Evolutionary conservation across 2,888 invertebrate genomes (phyloP).

Genomic region (Nemapogon koenigi): DNA sequence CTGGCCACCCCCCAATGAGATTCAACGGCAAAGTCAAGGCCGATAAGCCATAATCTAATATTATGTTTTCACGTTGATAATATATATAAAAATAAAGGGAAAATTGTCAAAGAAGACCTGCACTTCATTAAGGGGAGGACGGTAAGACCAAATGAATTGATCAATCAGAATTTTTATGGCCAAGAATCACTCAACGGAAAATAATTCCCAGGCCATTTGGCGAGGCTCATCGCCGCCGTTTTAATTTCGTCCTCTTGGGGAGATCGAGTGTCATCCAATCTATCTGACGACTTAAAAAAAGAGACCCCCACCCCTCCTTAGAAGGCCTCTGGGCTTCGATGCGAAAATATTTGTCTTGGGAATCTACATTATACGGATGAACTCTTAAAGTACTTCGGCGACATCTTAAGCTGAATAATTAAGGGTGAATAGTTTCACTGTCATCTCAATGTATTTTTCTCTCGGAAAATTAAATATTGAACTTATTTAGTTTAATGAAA

Average conservation of each 20-base stretch:
- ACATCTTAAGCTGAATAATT: too few relatives aligned
- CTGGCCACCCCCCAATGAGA: too few relatives aligned
- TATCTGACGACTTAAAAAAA: conserved; percentile 56
- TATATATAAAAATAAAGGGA: conserved; percentile 2
- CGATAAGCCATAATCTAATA: too few relatives aligned
- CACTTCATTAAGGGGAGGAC: conserved; percentile 56
- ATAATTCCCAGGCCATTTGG: conserved; percentile 56
- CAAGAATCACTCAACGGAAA: conserved; percentile 63
- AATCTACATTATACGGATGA: conserved; percentile 4
- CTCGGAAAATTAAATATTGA: too few relatives aligned
- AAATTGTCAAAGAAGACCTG: conserved; percentile 26
- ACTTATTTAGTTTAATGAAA: too few relatives aligned
- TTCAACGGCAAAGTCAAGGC: too few relatives aligned
- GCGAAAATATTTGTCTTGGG: conserved; percentile 38
- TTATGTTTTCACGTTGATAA: too few relatives aligned
- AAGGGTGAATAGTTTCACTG: too few relatives aligned
- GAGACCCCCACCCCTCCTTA: conserved; percentile 24
- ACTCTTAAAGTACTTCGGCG: too few relatives aligned
- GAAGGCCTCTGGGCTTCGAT: conserved; percentile 26
- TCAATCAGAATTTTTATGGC: conserved; percentile 64
- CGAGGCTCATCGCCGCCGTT: conserved; percentile 59
- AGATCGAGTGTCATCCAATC: conserved; percentile 65
- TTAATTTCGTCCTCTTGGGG: conserved; percentile 61
- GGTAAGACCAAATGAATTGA: conserved; percentile 61
- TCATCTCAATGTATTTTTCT: too few relatives aligned